A percentile compares a stretch with the other conserved stretches of the same genome.
phyloP scores from a whole-genome alignment of 2,888 invertebrate species.

The Cryptops parisi region DNA sequence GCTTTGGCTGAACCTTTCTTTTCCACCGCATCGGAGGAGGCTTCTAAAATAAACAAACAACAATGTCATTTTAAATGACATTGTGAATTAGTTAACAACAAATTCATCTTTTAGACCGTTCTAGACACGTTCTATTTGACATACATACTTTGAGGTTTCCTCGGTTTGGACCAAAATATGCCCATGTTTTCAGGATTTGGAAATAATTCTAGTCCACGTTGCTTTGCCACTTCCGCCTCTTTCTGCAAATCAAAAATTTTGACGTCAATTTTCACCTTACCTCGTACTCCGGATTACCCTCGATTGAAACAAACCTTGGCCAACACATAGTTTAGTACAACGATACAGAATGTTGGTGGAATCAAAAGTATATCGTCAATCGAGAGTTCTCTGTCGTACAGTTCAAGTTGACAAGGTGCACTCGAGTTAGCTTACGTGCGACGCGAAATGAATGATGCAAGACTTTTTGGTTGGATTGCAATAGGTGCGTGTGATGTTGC shows the following conservation, averaged over 20 bases:
- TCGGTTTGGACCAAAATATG: slow-evolving; percentile 21
- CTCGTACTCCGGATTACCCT: too few relatives aligned
- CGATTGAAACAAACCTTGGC: too few relatives aligned
- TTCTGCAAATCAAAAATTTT: slow-evolving; percentile 23
- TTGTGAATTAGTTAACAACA: too few relatives aligned
- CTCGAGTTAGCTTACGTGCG: slow-evolving; percentile 37
- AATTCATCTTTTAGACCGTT: background rate
- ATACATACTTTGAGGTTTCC: background rate
- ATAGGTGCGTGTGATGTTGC: slow-evolving; percentile 48
- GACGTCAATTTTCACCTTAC: too few relatives aligned
- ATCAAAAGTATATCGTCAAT: too few relatives aligned
- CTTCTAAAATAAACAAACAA: too few relatives aligned
- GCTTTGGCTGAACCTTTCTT: background rate
- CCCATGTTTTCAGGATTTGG: slow-evolving; percentile 18
- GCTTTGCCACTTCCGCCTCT: slow-evolving; percentile 28
- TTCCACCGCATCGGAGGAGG: too few relatives aligned
- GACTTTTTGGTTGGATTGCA: slow-evolving; percentile 46
- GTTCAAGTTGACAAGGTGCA: too few relatives aligned
- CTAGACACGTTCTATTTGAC: background rate
- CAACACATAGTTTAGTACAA: too few relatives aligned
- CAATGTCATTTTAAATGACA: too few relatives aligned
- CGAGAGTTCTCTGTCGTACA: too few relatives aligned
- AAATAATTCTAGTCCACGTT: slow-evolving; percentile 26
- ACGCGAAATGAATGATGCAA: slow-evolving; percentile 55
- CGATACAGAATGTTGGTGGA: too few relatives aligned